Conservation (phyloP, 2,888 invertebrate species). For the Nudaria mundana region DNA sequence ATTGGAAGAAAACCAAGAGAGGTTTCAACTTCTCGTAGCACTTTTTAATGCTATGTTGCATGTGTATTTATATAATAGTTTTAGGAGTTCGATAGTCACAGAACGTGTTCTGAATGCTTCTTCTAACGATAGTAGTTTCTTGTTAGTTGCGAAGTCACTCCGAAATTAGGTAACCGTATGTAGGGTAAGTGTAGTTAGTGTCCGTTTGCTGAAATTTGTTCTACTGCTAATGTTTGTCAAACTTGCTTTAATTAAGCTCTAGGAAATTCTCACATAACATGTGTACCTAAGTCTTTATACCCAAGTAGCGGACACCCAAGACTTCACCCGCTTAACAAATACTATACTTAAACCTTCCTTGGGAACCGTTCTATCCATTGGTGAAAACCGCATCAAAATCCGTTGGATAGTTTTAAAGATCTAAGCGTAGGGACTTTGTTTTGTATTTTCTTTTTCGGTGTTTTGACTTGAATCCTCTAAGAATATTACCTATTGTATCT, state of each 20-base stretch:
- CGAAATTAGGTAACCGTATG: slow-evolving; percentile 2
- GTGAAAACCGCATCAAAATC: too few relatives aligned
- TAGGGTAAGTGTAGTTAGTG: neutral
- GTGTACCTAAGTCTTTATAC: too few relatives aligned
- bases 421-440: too few relatives aligned
- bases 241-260: neutral
- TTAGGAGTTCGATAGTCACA: slow-evolving; percentile 24
- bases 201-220: slow-evolving; percentile 6
- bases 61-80: slow-evolving; percentile 36
- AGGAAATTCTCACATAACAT: too few relatives aligned
- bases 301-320: too few relatives aligned
- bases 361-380: too few relatives aligned
- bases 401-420: too few relatives aligned
- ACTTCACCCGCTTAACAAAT: too few relatives aligned
- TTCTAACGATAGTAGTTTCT: slow-evolving; percentile 21
- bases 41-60: slow-evolving; percentile 34
- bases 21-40: slow-evolving; percentile 14
- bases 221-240: neutral
- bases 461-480: too few relatives aligned
- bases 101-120: slow-evolving; percentile 27
- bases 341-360: too few relatives aligned
- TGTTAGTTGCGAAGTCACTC: slow-evolving; percentile 15
- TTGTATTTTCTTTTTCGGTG: too few relatives aligned
- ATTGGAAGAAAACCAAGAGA: slow-evolving; percentile 32
- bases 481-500: too few relatives aligned